Evolutionary conservation across 1,140 invertebrate genomes (phyloP).

Genomic region (Aphaenogaster floridana): DNA sequence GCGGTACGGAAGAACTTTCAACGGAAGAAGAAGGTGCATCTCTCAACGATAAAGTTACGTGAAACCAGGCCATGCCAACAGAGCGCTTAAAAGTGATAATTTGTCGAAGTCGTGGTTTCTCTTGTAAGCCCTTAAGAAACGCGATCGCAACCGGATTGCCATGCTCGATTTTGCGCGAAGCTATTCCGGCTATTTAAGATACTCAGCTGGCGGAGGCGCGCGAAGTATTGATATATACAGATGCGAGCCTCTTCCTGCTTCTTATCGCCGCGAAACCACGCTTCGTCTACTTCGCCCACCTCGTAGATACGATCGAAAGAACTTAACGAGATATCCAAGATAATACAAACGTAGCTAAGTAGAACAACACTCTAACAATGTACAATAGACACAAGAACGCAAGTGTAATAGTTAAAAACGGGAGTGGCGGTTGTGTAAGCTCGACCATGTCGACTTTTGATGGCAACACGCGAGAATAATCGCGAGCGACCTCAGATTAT

Average conservation of each 20-base stretch:
- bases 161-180: conserved; percentile 45
- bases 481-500: too few relatives aligned
- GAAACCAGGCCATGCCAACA: conserved; percentile 84
- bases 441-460: conserved; percentile 10
- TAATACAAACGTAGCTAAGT: conserved; percentile 66
- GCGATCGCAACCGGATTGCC: background rate
- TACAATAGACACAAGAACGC: conserved; percentile 59
- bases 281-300: conserved; percentile 47
- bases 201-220: background rate
- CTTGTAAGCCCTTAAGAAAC: background rate
- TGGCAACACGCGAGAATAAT: conserved; percentile 1
- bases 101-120: conserved; percentile 67
- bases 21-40: conserved; percentile 78
- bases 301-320: conserved; percentile 43
- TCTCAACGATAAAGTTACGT: conserved; percentile 77
- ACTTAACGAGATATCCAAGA: conserved; percentile 59
- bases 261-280: conserved; percentile 56
- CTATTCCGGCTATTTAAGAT: background rate
- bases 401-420: conserved; percentile 54
- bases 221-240: conserved; percentile 10
- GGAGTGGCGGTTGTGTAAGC: conserved; percentile 33
- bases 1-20: conserved; percentile 37
- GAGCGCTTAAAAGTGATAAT: conserved; percentile 75
- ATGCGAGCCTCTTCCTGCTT: background rate
- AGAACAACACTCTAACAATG: conserved; percentile 63